Percentiles rank a stretch among this genome's conserved stretches.
phyloP scores from a whole-genome alignment of 2,888 invertebrate species.

The Aelia acuminata region DNA sequence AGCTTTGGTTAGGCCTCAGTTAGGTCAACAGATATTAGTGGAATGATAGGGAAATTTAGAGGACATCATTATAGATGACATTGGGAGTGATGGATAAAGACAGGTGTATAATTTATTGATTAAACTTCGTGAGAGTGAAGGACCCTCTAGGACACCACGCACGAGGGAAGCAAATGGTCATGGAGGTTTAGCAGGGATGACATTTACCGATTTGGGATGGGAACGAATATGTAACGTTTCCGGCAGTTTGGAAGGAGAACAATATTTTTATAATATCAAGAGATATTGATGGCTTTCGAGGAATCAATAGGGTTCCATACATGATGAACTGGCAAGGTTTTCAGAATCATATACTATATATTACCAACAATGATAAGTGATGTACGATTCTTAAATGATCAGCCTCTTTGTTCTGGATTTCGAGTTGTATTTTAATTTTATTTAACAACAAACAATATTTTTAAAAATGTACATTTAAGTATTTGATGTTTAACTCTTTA shows the following conservation, averaged over 20 bases:
- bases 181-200: not conserved
- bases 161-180: not conserved
- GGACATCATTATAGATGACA: not conserved
- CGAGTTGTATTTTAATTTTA: too few species aligned
- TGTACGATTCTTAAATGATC: too few species aligned
- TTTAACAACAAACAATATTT: too few species aligned
- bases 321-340: too few species aligned
- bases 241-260: not conserved
- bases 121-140: not conserved
- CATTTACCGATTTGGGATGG: not conserved
- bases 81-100: not conserved
- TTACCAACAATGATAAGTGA: too few species aligned
- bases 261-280: too few species aligned
- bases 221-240: not conserved
- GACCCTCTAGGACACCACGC: not conserved
- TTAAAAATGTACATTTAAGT: too few species aligned
- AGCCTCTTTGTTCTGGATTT: too few species aligned
- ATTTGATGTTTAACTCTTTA: too few species aligned
- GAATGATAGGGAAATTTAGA: not conserved
- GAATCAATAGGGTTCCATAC: too few species aligned
- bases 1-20: not conserved
- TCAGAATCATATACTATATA: too few species aligned
- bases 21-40: not conserved
- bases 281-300: not conserved
- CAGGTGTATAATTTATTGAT: not conserved